Evolutionary conservation across 1,140 invertebrate species (phyloP), one percentile per base, ranked within the genome.

Genomic region (Acromyrmex echinatior): DNA sequence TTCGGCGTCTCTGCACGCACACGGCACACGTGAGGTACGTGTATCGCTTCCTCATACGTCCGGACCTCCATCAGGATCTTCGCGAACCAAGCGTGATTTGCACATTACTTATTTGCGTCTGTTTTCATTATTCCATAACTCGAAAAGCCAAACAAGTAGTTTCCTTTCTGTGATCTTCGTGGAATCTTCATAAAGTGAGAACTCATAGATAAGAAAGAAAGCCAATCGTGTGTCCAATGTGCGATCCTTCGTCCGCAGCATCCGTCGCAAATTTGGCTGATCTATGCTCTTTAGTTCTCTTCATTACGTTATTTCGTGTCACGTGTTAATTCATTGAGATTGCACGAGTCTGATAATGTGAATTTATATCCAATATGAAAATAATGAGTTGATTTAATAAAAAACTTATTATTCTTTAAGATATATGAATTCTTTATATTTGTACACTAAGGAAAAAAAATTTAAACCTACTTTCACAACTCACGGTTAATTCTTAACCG

Each of bases 1-100:
- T 35, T 62, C 35, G 14, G n/a, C 25, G 84, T 39, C 9, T 18
- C 18, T 68, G 1, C n/a, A 35, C 63, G 16, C 35, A 18, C 35
- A 45, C 65, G 49, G 16, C 65, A 25, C 28, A 89, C 66, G 60
- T 77, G 58, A 62, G 56, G 35, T 62, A 62, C 31, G 58, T 78
- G 21, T n/a, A 58, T 21, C 28, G 18, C 51, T 35, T 73, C 35
- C n/a, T 18, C 49, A 45, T 45, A 45, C 49, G 0, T 51, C 14
- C 14, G 49, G 49, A 51, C 16, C 49, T 51, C 14, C 10, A 45
- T 10, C 7, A 39, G 39, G 14, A 58, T 58, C n/a, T 0, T 60
- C 9, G 10, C 58, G 56, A 25, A 60, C 0, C 9, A 45, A 45
- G 9, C 39, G 39, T 45, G 39, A 45, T 10, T 45, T 1, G 58